These are phyloP conservation scores for Rhynchophorus ferrugineus DNA, from an alignment of 1,140 invertebrate species.

Conservation along the genomic window DNA sequence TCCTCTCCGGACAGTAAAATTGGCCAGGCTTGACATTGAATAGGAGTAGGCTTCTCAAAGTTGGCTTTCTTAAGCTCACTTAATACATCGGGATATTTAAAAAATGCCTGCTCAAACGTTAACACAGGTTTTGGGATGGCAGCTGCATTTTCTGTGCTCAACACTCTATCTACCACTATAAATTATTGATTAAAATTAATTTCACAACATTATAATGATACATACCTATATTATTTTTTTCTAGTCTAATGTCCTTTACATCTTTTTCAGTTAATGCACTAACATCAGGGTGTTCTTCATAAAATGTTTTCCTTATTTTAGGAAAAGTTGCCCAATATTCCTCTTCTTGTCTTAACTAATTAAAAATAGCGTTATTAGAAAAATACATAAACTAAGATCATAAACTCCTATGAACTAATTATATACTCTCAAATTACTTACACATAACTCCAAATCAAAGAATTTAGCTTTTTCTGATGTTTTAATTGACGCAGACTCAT, in stretches of 20 bases:
- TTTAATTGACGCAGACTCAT: not conserved
- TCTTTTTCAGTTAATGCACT: slow-evolving; percentile 54
- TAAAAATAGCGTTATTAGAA: slow-evolving; percentile 24
- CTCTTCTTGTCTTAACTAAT: slow-evolving; percentile 47
- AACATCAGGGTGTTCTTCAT: slow-evolving; percentile 67
- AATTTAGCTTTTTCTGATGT: slow-evolving; percentile 13
- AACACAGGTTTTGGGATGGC: slow-evolving; percentile 75
- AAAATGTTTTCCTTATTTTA: slow-evolving; percentile 74
- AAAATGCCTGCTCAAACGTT: slow-evolving; percentile 80
- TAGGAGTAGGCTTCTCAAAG: slow-evolving; percentile 80
- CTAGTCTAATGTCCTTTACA: slow-evolving; percentile 51
- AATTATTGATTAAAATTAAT: too few species aligned
- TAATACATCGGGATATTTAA: slow-evolving; percentile 73
- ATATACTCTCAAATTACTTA: slow-evolving; percentile 14
- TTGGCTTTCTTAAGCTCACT: slow-evolving; percentile 73
- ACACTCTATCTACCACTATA: slow-evolving; percentile 35
- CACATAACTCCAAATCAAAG: slow-evolving; percentile 19
- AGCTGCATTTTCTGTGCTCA: slow-evolving; percentile 40
- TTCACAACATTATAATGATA: too few species aligned
- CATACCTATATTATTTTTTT: slow-evolving; percentile 64
- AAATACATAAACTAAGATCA: not conserved
- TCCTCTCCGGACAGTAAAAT: slow-evolving; percentile 76
- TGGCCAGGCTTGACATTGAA: slow-evolving; percentile 88
- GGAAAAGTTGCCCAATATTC: slow-evolving; percentile 56
- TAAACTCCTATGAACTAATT: not conserved